These are phyloP conservation scores for Apistogramma diplotaenia DNA, from an alignment of 2,113 vertebrate genomes.

Conservation along the genomic window DNA sequence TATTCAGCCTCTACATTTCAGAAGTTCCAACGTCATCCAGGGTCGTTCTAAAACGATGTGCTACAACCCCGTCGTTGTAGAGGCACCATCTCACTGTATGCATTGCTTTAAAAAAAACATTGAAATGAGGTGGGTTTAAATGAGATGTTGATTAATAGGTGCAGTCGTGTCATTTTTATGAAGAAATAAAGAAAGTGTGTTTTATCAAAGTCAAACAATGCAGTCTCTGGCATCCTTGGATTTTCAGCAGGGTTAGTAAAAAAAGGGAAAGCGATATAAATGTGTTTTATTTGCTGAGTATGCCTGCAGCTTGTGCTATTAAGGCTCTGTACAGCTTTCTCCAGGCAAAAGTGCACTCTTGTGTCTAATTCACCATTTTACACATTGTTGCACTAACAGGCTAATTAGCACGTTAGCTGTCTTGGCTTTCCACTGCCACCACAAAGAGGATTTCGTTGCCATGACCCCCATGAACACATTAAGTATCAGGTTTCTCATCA, in stretches of 20 bases:
- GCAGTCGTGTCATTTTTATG: conserved; percentile 85
- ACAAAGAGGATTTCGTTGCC: conserved; percentile 38
- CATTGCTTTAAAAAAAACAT: conserved; percentile 87
- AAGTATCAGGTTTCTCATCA: conserved; percentile 43
- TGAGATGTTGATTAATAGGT: conserved; percentile 78
- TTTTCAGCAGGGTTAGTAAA: background rate
- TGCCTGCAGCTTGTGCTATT: background rate
- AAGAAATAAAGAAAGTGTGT: conserved; percentile 90
- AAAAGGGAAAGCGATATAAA: background rate
- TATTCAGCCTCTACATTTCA: conserved; percentile 80
- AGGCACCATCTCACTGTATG: conserved; percentile 85
- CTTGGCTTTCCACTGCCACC: conserved; percentile 1
- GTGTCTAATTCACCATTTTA: conserved; percentile 27
- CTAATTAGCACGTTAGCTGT: conserved; percentile 54
- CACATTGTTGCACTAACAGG: conserved; percentile 14
- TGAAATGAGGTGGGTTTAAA: conserved; percentile 77
- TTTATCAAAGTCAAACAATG: conserved; percentile 75
- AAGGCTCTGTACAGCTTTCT: background rate
- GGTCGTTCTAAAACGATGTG: conserved; percentile 10
- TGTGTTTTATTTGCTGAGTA: background rate
- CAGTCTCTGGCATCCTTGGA: background rate
- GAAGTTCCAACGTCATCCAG: conserved; percentile 40
- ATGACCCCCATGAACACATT: conserved; percentile 50
- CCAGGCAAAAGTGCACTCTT: background rate
- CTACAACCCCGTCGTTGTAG: conserved; percentile 7